These are phyloP conservation scores for Enteromius fasciolatus DNA, from an alignment of 2,797 vertebrate species.

Conservation along the genomic window DNA sequence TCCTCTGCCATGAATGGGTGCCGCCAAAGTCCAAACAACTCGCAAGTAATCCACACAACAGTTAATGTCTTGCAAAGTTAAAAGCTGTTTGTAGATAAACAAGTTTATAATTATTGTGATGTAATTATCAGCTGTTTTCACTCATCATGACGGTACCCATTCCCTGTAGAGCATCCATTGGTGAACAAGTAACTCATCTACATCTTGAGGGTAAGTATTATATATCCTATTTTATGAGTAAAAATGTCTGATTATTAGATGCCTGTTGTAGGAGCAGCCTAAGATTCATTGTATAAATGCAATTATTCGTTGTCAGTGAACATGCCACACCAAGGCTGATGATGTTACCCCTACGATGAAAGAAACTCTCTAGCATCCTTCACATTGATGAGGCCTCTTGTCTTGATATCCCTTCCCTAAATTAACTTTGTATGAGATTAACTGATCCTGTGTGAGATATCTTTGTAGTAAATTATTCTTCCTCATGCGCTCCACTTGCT, in stretches of 20 bases:
- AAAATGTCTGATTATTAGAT: neutral
- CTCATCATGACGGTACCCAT: neutral
- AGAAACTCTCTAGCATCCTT: slow-evolving; percentile 15
- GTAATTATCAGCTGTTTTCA: neutral
- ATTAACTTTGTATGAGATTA: slow-evolving; percentile 35
- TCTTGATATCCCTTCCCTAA: slow-evolving; percentile 18
- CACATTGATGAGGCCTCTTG: slow-evolving; percentile 21
- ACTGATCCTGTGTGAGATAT: slow-evolving; percentile 4
- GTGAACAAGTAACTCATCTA: neutral
- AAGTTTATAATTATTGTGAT: neutral
- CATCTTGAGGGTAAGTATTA: neutral
- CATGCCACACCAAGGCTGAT: neutral
- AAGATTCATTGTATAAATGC: slow-evolving; percentile 4
- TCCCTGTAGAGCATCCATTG: neutral
- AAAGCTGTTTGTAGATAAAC: neutral
- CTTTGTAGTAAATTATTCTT: slow-evolving; percentile 3
- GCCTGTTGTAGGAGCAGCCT: slow-evolving; percentile 1
- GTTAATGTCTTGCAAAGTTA: neutral
- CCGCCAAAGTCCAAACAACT: neutral
- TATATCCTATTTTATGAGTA: neutral
- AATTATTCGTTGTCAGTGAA: neutral
- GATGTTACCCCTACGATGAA: neutral
- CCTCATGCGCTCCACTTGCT: slow-evolving; percentile 5
- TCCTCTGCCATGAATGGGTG: neutral
- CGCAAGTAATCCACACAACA: neutral